Evolutionary conservation across 1,140 invertebrate genomes (phyloP), one percentile per base, ranked within the genome.

Genomic region (Drosophila chauvacae): DNA sequence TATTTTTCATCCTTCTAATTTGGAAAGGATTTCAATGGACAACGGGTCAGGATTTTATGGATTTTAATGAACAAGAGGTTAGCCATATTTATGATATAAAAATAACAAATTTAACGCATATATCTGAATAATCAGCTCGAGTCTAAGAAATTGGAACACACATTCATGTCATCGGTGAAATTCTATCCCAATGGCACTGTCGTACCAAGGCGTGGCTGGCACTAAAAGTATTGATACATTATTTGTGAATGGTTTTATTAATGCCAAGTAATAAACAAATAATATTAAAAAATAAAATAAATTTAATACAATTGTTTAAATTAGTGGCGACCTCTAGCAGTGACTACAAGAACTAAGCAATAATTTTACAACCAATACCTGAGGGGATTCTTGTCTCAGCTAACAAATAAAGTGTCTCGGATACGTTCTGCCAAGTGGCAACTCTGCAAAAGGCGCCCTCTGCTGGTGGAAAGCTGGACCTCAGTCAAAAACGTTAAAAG

Each of bases 111-210:
- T 14, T 14, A 14, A 35, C 1, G 1, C 11, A 14, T 5, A 35
- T 53, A 20, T 53, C 11, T 9, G 13, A 14, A 35, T 35, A 10
- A 10, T 9, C 11, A 20, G n/a, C 10, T 1, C 2, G 2, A 13
- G 0, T 1, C 3, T 18, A 11, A 1, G 5, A 0, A 0, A n/a
- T 2, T 5, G 5, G 9, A n/a, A n/a, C 2, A 3, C 5, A 5
- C n/a, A 18, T 50, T 50, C 0, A 2, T 0, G 28, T 0, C 3
- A 33, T 13, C 28, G n/a, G 11, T 20, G n/a, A 20, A 0, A 13
- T 1, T 0, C 13, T 33, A 33, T 33, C 28, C n/a, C 50, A 33
- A 53, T 53, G 50, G 28, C 11, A 14, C 28, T 14, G n/a, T 6
- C 28, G n/a, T 18, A 13, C 5, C 11, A 18, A 53, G 28, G 7